phyloP scores from a whole-genome alignment of 2,113 vertebrate genomes.

The Sciurus niger region DNA sequence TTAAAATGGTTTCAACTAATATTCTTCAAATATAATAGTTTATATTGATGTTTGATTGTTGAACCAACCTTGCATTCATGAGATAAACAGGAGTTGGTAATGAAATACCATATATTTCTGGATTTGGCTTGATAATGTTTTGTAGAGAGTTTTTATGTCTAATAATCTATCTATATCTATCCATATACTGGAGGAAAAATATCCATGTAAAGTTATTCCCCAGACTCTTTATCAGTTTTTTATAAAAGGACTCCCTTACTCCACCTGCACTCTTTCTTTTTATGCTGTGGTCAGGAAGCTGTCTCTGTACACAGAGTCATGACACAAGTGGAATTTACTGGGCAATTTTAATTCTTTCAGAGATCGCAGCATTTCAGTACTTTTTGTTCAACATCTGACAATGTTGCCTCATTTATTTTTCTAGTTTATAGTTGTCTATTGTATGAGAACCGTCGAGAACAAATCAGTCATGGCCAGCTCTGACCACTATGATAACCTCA shows the following conservation, averaged over 20 bases:
- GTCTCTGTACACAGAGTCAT: background rate
- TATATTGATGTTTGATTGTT: conserved; percentile 22
- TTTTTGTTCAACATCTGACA: background rate
- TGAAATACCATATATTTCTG: conserved; percentile 20
- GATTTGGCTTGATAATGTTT: conserved; percentile 5
- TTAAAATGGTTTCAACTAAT: background rate
- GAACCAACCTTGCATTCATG: background rate
- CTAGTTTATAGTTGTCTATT: background rate
- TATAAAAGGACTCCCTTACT: background rate
- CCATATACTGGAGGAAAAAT: background rate
- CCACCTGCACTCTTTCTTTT: background rate
- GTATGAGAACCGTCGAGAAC: background rate
- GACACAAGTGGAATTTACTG: background rate
- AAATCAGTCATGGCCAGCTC: background rate
- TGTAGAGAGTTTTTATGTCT: conserved; percentile 14
- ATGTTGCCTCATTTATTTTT: background rate
- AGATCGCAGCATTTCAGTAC: background rate
- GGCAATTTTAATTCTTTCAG: background rate
- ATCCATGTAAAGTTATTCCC: no score
- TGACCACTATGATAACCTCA: background rate
- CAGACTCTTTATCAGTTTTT: background rate
- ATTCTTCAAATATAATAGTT: background rate
- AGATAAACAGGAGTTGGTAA: background rate
- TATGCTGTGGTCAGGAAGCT: background rate
- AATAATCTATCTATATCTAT: background rate